Conservation (phyloP, 1,140 invertebrate species). For the Patella vulgata region DNA sequence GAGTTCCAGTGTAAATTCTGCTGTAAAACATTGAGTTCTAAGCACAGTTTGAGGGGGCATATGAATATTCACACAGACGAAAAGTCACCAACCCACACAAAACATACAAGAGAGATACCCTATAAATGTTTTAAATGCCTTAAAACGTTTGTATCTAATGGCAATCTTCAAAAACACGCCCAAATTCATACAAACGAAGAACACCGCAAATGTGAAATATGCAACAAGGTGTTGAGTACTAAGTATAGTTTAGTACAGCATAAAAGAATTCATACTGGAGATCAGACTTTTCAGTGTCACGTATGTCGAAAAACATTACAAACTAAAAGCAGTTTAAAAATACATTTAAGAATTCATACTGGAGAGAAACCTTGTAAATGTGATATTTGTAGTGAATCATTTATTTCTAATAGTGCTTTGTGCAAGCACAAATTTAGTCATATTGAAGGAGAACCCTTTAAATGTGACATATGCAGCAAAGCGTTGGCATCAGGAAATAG, state of each 20-base stretch:
- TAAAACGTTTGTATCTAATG: not conserved
- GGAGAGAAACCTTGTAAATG: too few relatives aligned
- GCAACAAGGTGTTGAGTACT: conserved; percentile 12
- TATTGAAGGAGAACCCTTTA: conserved; percentile 13
- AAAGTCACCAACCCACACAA: too few relatives aligned
- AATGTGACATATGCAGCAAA: conserved; percentile 8
- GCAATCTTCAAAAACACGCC: not conserved
- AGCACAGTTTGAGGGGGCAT: too few relatives aligned
- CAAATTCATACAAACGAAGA: conserved; percentile 20
- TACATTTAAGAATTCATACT: conserved; percentile 27
- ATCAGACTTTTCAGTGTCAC: conserved; percentile 27
- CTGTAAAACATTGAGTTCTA: too few relatives aligned
- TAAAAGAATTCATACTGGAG: conserved; percentile 21
- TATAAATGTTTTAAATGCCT: too few relatives aligned
- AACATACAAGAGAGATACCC: too few relatives aligned
- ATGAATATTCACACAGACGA: too few relatives aligned
- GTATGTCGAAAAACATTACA: conserved; percentile 21
- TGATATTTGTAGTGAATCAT: too few relatives aligned
- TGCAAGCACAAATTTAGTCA: conserved; percentile 25
- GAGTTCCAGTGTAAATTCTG: too few relatives aligned
- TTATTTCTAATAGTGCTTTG: conserved; percentile 20
- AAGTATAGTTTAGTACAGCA: conserved; percentile 18
- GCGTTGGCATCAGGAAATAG: not conserved
- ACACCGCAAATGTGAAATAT: conserved; percentile 29
- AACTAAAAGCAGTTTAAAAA: conserved; percentile 10